Base-by-base conservation (phyloP, 2,888 invertebrate species). In the Aradus depressus region DNA sequence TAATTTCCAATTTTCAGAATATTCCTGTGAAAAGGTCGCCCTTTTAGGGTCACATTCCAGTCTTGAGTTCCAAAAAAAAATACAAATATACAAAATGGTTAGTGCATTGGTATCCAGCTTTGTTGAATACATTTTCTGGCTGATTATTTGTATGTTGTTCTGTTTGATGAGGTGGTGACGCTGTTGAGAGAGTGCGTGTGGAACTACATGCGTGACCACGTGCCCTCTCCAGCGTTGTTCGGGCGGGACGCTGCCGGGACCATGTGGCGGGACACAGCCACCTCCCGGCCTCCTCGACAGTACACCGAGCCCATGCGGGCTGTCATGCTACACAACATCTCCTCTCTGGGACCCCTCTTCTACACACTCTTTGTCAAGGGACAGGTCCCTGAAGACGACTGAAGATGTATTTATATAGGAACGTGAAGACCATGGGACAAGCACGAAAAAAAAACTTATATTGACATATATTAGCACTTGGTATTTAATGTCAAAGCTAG, bases 181-280 rank as follows among this genome's bases (percentile, higher is more conserved):
- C 74, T 92, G 48, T 67, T 92, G 58, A 76, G 84, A 44, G 90
- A 91, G 64, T 87, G 87, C 62, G 75, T 92, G 51, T 92, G 91
- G 90, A 83, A 81, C 62, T 92, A 89, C 64, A 81, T 91, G 67
- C 77, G 87, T 58, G 90, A 90, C 64, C 80, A 90, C 64, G 85
- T 90, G 19, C 90, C 90, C 0, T 84, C 89, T 0, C 90, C 90
- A 0, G 82, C 84, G 0, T 67, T 87, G 8, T 90, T 88, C 61
- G 72, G 73, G 1, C 75, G 79, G 45, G 84, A 84, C 64, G 67
- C 74, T 4, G 53, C 59, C 10, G 66, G 65, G 6, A 56, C 58
- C 10, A 65, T 64, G 60, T 88, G 87, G 85, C 76, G 89, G 4
- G 87, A 87, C 63, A 79, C 82, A 0, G 75, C 79, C 1, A 73